Percentiles rank a stretch among this genome's conserved stretches.
These are phyloP conservation scores for Glaucopsyche alexis DNA, from an alignment of 2,888 invertebrate species.

Conservation along the genomic window DNA sequence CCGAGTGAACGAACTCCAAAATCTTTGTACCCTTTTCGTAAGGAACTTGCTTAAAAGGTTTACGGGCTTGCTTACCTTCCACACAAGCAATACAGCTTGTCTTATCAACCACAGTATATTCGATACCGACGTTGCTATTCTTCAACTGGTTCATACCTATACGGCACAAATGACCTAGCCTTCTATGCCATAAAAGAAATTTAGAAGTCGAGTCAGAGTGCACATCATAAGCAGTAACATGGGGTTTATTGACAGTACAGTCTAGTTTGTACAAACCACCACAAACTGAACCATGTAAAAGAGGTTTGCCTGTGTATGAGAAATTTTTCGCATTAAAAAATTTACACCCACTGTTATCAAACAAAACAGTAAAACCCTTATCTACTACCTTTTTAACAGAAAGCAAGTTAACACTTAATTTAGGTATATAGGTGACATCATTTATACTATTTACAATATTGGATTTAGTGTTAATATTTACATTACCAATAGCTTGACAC, in stretches of 20 bases:
- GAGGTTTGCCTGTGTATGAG: background rate
- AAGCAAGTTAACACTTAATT: background rate
- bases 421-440: background rate
- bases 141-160: background rate
- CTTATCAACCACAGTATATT: background rate
- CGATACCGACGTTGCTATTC: constrained; percentile 1
- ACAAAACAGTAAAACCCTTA: constrained; percentile 3
- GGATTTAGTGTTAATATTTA: background rate
- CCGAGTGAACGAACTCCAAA: background rate
- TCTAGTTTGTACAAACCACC: background rate
- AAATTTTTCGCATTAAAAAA: background rate
- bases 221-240: background rate
- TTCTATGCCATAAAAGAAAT: background rate
- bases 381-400: background rate
- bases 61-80: constrained; percentile 4
- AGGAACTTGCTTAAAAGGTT: constrained; percentile 2
- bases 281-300: constrained; percentile 5
- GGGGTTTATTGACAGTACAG: background rate
- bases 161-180: constrained; percentile 3
- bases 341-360: background rate
- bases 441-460: background rate
- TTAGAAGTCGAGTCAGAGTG: background rate
- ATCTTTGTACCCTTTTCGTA: background rate
- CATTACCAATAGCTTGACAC: background rate
- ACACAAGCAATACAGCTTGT: constrained; percentile 1